phyloP scores from a whole-genome alignment of 2,797 vertebrate species.

The Danio aesculapii region DNA sequence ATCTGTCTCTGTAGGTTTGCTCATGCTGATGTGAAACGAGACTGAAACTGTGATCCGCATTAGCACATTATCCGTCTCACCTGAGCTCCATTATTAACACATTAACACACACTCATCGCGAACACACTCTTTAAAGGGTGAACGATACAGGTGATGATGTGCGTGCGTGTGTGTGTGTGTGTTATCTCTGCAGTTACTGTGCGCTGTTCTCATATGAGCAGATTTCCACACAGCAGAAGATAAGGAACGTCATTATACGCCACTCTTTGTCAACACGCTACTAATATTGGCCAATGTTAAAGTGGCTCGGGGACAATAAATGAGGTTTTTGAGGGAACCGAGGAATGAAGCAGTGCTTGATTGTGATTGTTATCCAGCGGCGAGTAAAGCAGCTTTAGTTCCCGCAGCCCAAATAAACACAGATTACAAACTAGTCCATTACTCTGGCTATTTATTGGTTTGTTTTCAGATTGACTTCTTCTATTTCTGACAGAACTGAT shows the following conservation, averaged over 20 bases:
- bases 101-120: constrained; percentile 65
- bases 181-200: not conserved
- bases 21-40: constrained; percentile 2
- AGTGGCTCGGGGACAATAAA: constrained; percentile 32
- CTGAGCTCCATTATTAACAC: constrained; percentile 84
- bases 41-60: constrained; percentile 30
- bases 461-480: constrained; percentile 15
- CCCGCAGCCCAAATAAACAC: constrained; percentile 28
- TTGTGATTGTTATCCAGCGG: constrained; percentile 25
- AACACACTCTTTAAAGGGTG: not conserved
- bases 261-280: constrained; percentile 63
- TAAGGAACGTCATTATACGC: constrained; percentile 23
- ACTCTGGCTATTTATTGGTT: constrained; percentile 26
- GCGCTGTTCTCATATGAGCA: constrained; percentile 4
- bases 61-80: constrained; percentile 71
- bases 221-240: constrained; percentile 20
- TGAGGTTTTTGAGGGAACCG: constrained; percentile 22
- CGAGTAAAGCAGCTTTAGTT: constrained; percentile 35
- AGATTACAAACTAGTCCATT: constrained; percentile 27
- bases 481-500: constrained; percentile 17
- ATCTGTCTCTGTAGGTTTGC: constrained; percentile 24
- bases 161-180: not conserved
- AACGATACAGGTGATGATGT: constrained; percentile 14
- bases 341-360: constrained; percentile 26
- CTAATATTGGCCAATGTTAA: constrained; percentile 18